phyloP scores from a whole-genome alignment of 1,140 invertebrate species.

The Drosophila lacertosa region DNA sequence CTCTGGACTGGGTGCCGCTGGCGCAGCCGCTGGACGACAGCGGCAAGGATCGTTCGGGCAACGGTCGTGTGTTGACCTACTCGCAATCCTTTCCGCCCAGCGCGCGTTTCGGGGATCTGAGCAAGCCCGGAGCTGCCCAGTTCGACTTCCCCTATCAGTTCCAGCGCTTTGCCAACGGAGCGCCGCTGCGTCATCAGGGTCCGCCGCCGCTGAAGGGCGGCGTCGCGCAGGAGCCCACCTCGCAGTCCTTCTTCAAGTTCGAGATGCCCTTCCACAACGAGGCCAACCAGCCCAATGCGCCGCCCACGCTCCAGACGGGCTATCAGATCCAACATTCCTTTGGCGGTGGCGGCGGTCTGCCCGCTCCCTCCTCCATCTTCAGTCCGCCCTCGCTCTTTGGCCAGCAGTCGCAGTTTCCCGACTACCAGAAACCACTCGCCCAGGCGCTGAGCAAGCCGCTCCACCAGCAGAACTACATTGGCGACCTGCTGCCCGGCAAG shows the following conservation, averaged over 20 bases:
- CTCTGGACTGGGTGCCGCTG: slow-evolving; percentile 76
- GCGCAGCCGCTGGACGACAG: slow-evolving; percentile 68
- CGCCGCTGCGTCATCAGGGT: slow-evolving; percentile 47
- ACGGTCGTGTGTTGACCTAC: slow-evolving; percentile 78
- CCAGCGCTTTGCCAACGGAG: slow-evolving; percentile 60
- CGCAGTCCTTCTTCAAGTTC: slow-evolving; percentile 83
- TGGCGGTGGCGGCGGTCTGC: slow-evolving; percentile 34
- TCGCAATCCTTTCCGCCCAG: slow-evolving; percentile 79
- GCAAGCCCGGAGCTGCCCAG: slow-evolving; percentile 48
- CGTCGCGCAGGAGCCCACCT: slow-evolving; percentile 68
- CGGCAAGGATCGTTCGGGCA: slow-evolving; percentile 72
- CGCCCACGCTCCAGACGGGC: slow-evolving; percentile 72
- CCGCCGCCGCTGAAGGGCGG: slow-evolving; percentile 43
- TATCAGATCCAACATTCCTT: slow-evolving; percentile 82
- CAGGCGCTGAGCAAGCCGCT: slow-evolving; percentile 70
- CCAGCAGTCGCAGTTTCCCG: slow-evolving; percentile 62
- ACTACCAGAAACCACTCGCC: slow-evolving; percentile 64
- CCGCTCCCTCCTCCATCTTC: slow-evolving; percentile 69
- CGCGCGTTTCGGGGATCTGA: slow-evolving; percentile 65
- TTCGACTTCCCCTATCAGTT: slow-evolving; percentile 79
- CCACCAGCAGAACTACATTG: slow-evolving; percentile 73
- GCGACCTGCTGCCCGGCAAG: slow-evolving; percentile 61
- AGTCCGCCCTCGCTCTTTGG: slow-evolving; percentile 67
- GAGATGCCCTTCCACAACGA: slow-evolving; percentile 80
- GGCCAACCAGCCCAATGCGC: slow-evolving; percentile 51